Evolutionary conservation across 2,888 invertebrate species (phyloP), one percentile per base, ranked within the genome.

Genomic region (Teinopalpus imperialis): DNA sequence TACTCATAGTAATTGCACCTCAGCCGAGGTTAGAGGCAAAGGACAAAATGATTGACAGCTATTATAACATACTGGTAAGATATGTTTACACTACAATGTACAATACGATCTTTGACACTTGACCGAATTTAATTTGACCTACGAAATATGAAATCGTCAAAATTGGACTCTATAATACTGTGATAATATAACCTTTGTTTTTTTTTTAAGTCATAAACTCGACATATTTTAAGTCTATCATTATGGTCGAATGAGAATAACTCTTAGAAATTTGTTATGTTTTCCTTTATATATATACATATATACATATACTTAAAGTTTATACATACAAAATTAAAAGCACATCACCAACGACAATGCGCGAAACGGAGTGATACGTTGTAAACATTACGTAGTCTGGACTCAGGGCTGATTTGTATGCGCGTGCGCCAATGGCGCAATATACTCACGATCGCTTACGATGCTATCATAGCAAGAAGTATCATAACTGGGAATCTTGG

Each of bases 401-500:
- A 37, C 9, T 37, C 20, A 24, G 18, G 8, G 26, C 12, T 31
- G 31, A 44, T 44, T 44, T 44, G 37, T 37, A 44, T 31, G 30
- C 37, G 44, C 37, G 18, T 23, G 14, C 32, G 32, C 8, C 26
- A 13, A 36, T 43, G 35, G 13, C 29, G 35, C 29, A 43, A 43
- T 13, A 16, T 21, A 29, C 27, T 23, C 27, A 29, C 43, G 24
- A 42, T 10, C 12, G 29, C 36, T 29, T 8, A 35, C 35, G 43
- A 43, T 43, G 21, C 21, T 35, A 43, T 36, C 29, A 23, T 18
- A 24, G 21, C 9, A 21, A 30, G 29, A 29, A 30, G 23, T 36
- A 36, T 35, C 43, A 43, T 43, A 43, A 43, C 35, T 43, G 30
- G 35, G 9, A 29, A 43, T 43, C 43, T 43, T 21, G n/a, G 14